Evolutionary conservation across 1,140 invertebrate species (phyloP).

Genomic region (Ooceraea biroi): DNA sequence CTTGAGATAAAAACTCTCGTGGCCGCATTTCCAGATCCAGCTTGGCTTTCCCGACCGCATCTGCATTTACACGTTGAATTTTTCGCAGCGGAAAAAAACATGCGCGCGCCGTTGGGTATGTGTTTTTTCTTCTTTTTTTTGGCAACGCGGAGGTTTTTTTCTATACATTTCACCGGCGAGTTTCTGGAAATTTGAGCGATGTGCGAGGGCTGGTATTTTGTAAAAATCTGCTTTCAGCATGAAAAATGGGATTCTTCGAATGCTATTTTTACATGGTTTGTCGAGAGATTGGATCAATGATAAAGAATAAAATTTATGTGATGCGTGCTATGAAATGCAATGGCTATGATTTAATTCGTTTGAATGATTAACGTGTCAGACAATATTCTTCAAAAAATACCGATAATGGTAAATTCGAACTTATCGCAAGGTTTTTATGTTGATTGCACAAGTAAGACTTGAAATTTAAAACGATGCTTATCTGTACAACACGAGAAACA

Average conservation of each 20-base stretch:
- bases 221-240: neutral
- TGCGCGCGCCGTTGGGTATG: constrained; percentile 10
- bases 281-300: neutral
- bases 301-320: neutral
- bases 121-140: neutral
- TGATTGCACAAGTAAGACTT: no score
- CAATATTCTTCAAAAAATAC: no score
- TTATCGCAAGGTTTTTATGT: no score
- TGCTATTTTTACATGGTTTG: neutral
- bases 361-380: no score
- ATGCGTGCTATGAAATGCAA: no score
- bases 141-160: neutral
- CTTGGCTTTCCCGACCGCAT: constrained; percentile 26
- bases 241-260: neutral
- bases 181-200: constrained; percentile 46
- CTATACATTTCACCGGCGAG: constrained; percentile 24
- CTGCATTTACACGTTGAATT: constrained; percentile 58
- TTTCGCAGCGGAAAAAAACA: constrained; percentile 42
- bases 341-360: no score
- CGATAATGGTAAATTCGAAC: no score
- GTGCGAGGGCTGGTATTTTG: constrained; percentile 1
- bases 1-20: constrained; percentile 19
- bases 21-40: constrained; percentile 14
- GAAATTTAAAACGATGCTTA: no score
- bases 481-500: neutral